These are phyloP conservation scores for Diplolepis rosae DNA, from an alignment of 2,888 invertebrate genomes.

Conservation along the genomic window DNA sequence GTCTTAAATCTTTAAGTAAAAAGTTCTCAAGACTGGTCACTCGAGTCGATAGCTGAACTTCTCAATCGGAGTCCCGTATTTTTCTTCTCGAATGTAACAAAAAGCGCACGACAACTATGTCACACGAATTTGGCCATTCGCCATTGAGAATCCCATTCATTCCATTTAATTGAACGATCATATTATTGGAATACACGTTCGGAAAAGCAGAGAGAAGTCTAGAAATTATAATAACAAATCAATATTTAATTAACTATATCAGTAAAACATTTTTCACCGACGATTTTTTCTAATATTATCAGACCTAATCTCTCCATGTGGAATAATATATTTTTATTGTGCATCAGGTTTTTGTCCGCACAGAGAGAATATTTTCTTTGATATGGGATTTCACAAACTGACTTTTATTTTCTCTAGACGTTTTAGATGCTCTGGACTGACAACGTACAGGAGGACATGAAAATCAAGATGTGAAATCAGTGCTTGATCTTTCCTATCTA, in stretches of 20 bases:
- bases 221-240: too few species aligned
- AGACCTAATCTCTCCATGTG: too few species aligned
- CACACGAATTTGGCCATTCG: not conserved
- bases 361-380: not conserved
- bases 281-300: too few species aligned
- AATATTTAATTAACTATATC: too few species aligned
- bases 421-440: conserved; percentile 6
- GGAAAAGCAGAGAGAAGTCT: not conserved
- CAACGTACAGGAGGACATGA: not conserved
- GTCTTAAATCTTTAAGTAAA: conserved; percentile 4
- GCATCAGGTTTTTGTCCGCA: not conserved
- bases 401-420: not conserved
- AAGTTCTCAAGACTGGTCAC: conserved; percentile 24
- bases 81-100: conserved; percentile 15
- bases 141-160: not conserved
- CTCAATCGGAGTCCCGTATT: not conserved
- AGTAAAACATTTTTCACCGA: too few species aligned
- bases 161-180: not conserved
- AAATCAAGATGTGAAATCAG: not conserved
- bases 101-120: too few species aligned
- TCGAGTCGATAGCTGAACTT: not conserved
- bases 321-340: not conserved
- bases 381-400: not conserved
- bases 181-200: not conserved
- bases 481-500: not conserved